phyloP scores from a whole-genome alignment of 1,140 invertebrate species.

The Ceratina australensis region DNA sequence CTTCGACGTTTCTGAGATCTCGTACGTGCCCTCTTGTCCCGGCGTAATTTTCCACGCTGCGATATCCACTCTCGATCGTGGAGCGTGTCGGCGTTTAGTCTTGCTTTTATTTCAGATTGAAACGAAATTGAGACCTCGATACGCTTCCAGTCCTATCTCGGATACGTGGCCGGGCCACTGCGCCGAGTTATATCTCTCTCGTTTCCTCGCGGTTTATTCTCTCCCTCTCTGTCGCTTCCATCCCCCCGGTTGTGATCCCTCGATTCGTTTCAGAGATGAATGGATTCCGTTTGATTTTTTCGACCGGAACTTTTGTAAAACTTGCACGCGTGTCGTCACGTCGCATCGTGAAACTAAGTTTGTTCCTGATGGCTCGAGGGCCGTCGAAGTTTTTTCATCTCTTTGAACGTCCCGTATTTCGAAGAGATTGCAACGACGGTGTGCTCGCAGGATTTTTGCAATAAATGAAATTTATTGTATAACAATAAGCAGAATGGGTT shows the following conservation, averaged over 20 bases:
- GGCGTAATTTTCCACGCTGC: conserved; percentile 59
- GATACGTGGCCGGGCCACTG: conserved; percentile 40
- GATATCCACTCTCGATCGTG: conserved; percentile 62
- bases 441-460: neutral
- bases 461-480: too few relatives aligned
- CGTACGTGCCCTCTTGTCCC: conserved; percentile 52
- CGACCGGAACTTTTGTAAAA: neutral
- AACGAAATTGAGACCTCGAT: conserved; percentile 64
- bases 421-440: neutral
- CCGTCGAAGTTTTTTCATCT: neutral
- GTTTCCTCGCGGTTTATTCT: neutral
- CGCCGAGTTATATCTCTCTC: conserved; percentile 16
- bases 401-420: neutral
- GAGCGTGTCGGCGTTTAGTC: conserved; percentile 61
- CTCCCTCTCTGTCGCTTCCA: neutral
- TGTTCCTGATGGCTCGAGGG: neutral
- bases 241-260: neutral
- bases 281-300: conserved; percentile 34
- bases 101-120: conserved; percentile 66
- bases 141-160: conserved; percentile 49
- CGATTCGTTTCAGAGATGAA: conserved; percentile 24
- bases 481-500: too few relatives aligned
- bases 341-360: neutral
- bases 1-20: conserved; percentile 28
- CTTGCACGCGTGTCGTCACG: neutral